Base-by-base conservation (phyloP, 2,113 vertebrate species). In the Corydoras sp. region DNA sequence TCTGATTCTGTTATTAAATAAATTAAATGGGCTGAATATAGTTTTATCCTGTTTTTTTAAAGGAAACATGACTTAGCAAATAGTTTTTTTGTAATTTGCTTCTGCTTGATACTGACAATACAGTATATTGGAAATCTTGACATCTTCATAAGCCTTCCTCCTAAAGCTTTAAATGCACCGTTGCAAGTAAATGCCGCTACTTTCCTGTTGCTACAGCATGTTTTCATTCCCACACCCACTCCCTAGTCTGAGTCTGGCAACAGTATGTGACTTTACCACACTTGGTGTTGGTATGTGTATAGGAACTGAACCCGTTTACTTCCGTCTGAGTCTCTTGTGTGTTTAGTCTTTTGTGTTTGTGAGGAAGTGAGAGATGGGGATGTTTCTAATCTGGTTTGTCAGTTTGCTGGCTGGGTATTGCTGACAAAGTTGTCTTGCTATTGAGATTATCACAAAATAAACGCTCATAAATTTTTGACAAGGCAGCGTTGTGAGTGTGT, bases 381-480 rank as follows among this genome's bases (percentile, higher is more conserved):
- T 74, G 58, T 32, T 58, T 61, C 18, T 78, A 75, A 78, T 72
- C 65, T 77, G 56, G 71, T 71, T 74, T 74, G 68, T 80, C 80
- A 80, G 68, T 35, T 24, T 79, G 75, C 76, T 73, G 75, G 69
- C 50, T 35, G 61, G 35, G 65, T 14, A 55, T 31, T 62, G 48
- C 69, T 65, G 68, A 74, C 56, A 32, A 69, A 50, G 58, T 53
- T 3, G 31, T 73, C 50, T 70, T 68, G 55, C 65, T 60, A 14
- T 68, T 53, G 43, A 58, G 54, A 69, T 69, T 72, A 32, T 58
- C 68, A 73, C 75, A 74, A 81, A 76, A 78, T 68, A 66, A 75
- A 72, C 65, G 49, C 75, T 77, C 72, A 75, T 74, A 62, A 65
- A 6, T 4, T 43, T 48, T 56, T 60, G 53, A 55, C 43, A 9